These are phyloP conservation scores for Rhinatrema bivittatum DNA, from an alignment of 2,797 vertebrate species.

Conservation along the genomic window DNA sequence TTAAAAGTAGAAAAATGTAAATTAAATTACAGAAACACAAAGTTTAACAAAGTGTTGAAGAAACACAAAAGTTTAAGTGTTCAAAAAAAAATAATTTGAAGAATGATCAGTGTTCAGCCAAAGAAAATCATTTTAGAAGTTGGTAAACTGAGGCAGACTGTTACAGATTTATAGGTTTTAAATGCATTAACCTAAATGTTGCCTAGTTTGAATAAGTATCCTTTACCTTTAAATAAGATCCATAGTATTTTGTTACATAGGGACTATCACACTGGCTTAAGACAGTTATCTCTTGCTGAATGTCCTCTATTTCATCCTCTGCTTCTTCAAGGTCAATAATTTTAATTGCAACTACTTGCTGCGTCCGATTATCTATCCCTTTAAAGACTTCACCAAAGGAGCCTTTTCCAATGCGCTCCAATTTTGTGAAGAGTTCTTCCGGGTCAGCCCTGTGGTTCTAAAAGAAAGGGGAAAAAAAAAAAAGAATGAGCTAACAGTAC, in stretches of 20 bases:
- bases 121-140: too few species aligned
- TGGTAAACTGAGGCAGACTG: too few species aligned
- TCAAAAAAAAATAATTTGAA: too few species aligned
- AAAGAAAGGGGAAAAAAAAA: neutral
- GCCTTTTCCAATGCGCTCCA: slow-evolving; percentile 69
- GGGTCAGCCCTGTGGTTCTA: slow-evolving; percentile 69
- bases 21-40: too few species aligned
- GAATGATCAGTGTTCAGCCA: too few species aligned
- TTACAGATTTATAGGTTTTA: too few species aligned
- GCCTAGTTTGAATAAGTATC: too few species aligned
- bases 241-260: slow-evolving; percentile 70
- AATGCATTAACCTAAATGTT: too few species aligned
- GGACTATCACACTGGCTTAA: slow-evolving; percentile 71
- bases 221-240: slow-evolving; percentile 71
- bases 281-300: slow-evolving; percentile 71
- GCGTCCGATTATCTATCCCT: slow-evolving; percentile 68
- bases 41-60: too few species aligned
- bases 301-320: slow-evolving; percentile 73
- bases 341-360: slow-evolving; percentile 72
- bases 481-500: neutral
- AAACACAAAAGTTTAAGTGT: too few species aligned
- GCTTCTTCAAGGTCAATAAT: slow-evolving; percentile 72
- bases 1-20: too few species aligned
- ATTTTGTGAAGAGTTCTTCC: slow-evolving; percentile 68
- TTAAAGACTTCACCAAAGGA: slow-evolving; percentile 73